These are phyloP conservation scores for Epicauta chinensis DNA, from an alignment of 1,140 invertebrate genomes.

Conservation along the genomic window DNA sequence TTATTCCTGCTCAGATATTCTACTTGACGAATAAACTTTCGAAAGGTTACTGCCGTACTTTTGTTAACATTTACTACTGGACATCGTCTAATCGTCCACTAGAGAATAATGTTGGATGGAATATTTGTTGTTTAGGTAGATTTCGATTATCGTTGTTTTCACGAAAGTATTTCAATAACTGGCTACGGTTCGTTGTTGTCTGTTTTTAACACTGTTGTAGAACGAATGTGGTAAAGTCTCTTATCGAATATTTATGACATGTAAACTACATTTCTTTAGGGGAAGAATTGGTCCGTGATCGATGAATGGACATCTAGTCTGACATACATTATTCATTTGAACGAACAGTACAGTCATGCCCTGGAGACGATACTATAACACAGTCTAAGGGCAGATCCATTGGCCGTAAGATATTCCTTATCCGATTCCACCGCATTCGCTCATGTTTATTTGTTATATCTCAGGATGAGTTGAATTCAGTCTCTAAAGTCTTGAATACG, in stretches of 20 bases:
- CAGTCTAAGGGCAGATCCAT: slow-evolving; percentile 16
- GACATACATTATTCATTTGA: slow-evolving; percentile 27
- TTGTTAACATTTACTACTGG: slow-evolving; percentile 27
- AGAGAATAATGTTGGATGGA: not conserved
- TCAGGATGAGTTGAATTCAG: slow-evolving; percentile 22
- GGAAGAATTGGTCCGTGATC: slow-evolving; percentile 25
- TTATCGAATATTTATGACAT: slow-evolving; percentile 29
- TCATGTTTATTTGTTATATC: slow-evolving; percentile 29
- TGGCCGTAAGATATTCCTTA: slow-evolving; percentile 19
- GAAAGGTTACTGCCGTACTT: slow-evolving; percentile 21
- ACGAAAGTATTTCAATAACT: too few species aligned
- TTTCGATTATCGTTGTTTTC: too few species aligned
- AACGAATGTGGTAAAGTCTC: slow-evolving; percentile 1
- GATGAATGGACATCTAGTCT: slow-evolving; percentile 25
- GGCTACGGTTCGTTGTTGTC: too few species aligned
- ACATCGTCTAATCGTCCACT: slow-evolving; percentile 23
- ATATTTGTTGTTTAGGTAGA: too few species aligned
- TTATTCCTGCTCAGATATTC: slow-evolving; percentile 18
- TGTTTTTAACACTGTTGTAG: too few species aligned
- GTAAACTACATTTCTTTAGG: slow-evolving; percentile 24
- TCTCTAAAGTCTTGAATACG: slow-evolving; percentile 22
- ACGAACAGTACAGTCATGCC: slow-evolving; percentile 15
- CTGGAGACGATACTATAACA: not conserved
- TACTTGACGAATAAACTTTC: slow-evolving; percentile 18
- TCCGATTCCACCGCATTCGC: slow-evolving; percentile 22